Conservation (phyloP, 2,888 invertebrate species). For the Cheilosia impressa region DNA sequence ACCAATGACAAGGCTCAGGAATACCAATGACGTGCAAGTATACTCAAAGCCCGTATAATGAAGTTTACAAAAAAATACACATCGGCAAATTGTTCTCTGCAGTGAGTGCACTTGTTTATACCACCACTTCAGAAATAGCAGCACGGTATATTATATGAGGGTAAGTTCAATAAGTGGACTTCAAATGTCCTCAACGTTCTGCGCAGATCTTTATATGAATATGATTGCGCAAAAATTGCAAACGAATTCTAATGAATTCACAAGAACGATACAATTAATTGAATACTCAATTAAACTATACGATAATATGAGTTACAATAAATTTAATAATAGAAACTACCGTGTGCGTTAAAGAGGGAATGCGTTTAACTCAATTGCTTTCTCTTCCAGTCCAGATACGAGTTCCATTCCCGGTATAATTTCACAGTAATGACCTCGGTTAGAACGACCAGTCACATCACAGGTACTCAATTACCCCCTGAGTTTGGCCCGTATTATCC, state of each 20-base stretch:
- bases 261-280: slow-evolving; percentile 17
- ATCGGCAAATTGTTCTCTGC: slow-evolving; percentile 66
- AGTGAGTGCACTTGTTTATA: slow-evolving; percentile 73
- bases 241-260: slow-evolving; percentile 48
- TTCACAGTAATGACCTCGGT: too few relatives aligned
- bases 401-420: too few relatives aligned
- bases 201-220: slow-evolving; percentile 61
- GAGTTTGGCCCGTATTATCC: too few relatives aligned
- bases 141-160: slow-evolving; percentile 51
- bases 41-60: slow-evolving; percentile 70
- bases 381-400: too few relatives aligned
- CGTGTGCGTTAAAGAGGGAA: too few relatives aligned
- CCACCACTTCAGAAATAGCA: slow-evolving; percentile 66
- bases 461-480: too few relatives aligned
- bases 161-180: slow-evolving; percentile 69
- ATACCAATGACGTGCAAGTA: slow-evolving; percentile 69
- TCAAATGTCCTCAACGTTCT: slow-evolving; percentile 69
- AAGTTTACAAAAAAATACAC: slow-evolving; percentile 64
- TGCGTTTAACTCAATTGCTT: too few relatives aligned
- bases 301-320: slow-evolving; percentile 4
- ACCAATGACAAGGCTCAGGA: slow-evolving; percentile 68
- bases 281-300: slow-evolving; percentile 25
- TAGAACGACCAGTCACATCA: too few relatives aligned
- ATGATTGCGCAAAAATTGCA: slow-evolving; percentile 56
- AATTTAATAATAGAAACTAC: not conserved